A percentile compares a stretch with the other conserved stretches of the same genome.
Conservation (phyloP, 2,113 vertebrate genomes). For the Pimephales promelas region DNA sequence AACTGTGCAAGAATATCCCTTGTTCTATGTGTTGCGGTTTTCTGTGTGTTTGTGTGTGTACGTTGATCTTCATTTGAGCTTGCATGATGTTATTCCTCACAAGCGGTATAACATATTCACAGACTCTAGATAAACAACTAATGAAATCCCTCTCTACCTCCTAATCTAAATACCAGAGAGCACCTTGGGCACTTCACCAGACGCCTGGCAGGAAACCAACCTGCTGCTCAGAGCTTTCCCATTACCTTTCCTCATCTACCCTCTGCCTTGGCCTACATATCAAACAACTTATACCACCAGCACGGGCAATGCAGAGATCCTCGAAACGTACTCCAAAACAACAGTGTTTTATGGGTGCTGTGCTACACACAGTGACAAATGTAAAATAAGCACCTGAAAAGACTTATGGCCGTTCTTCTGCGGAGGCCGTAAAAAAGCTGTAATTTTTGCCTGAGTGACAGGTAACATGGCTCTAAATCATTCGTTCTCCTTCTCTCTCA, state of each 20-base stretch:
- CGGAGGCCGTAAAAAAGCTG: slow-evolving; percentile 44
- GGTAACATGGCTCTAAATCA: slow-evolving; percentile 52
- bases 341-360: slow-evolving; percentile 38
- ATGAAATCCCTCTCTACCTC: slow-evolving; percentile 76
- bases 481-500: slow-evolving; percentile 25
- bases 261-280: slow-evolving; percentile 28
- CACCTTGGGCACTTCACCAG: slow-evolving; percentile 56
- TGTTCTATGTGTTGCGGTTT: not conserved
- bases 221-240: slow-evolving; percentile 34
- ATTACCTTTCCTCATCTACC: slow-evolving; percentile 25
- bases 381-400: slow-evolving; percentile 55
- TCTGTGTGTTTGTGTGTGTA: slow-evolving; percentile 13
- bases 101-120: slow-evolving; percentile 38
- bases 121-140: slow-evolving; percentile 71
- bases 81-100: slow-evolving; percentile 46
- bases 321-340: not conserved
- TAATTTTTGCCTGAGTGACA: slow-evolving; percentile 60
- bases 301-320: not conserved
- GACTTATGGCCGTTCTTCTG: slow-evolving; percentile 50
- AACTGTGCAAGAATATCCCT: slow-evolving; percentile 1
- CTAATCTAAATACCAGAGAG: slow-evolving; percentile 76
- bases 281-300: slow-evolving; percentile 9
- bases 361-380: slow-evolving; percentile 45
- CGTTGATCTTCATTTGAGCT: slow-evolving; percentile 28
- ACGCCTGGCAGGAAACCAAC: slow-evolving; percentile 43